A percentile compares a stretch with the other conserved stretches of the same genome.
These are phyloP conservation scores for Ridgeia piscesae DNA, from an alignment of 1,140 invertebrate genomes.

Conservation along the genomic window DNA sequence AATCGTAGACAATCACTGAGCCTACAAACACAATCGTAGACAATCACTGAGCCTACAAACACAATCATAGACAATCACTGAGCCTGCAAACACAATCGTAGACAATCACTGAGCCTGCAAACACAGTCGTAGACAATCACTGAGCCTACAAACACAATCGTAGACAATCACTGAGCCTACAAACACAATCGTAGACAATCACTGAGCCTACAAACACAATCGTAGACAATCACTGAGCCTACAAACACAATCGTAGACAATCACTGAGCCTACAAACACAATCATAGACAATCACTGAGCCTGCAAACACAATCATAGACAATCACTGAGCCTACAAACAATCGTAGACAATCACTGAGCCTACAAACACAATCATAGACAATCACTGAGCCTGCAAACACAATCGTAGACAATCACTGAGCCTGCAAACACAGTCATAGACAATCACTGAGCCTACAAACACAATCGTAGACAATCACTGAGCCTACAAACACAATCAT, in stretches of 20 bases:
- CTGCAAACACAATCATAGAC: conserved; percentile 69
- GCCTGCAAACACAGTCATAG: conserved; percentile 66
- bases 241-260: conserved; percentile 70
- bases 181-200: conserved; percentile 70
- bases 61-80: conserved; percentile 74
- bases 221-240: conserved; percentile 70
- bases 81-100: conserved; percentile 67
- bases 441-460: conserved; percentile 65
- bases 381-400: conserved; percentile 62
- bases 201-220: conserved; percentile 66
- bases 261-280: conserved; percentile 64
- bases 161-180: conserved; percentile 69
- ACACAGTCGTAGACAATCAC: conserved; percentile 73
- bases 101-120: conserved; percentile 64
- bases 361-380: conserved; percentile 69
- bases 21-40: conserved; percentile 69
- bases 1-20: conserved; percentile 73
- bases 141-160: conserved; percentile 64
- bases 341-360: conserved; percentile 71
- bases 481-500: conserved; percentile 66
- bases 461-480: conserved; percentile 73
- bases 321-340: conserved; percentile 65
- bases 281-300: conserved; percentile 71
- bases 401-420: conserved; percentile 75
- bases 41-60: conserved; percentile 62